These are phyloP conservation scores for Cabera pusaria DNA, from an alignment of 2,888 invertebrate species.

Conservation along the genomic window DNA sequence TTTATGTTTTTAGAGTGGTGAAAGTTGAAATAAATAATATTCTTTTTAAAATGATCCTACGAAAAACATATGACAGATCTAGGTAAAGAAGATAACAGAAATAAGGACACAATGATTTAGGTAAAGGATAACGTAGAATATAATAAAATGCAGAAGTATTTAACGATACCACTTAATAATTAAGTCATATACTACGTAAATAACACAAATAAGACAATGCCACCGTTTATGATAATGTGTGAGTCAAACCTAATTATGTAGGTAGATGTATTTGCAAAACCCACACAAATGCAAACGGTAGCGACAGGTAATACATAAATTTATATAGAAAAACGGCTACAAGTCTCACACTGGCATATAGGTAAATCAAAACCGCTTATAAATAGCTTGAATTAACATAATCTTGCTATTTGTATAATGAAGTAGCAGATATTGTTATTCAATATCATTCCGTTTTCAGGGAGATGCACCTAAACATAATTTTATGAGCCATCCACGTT, in stretches of 20 bases:
- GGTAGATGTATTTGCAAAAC: conserved; percentile 58
- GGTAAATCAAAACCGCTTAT: conserved; percentile 77
- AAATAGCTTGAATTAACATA: conserved; percentile 75
- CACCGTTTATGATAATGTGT: conserved; percentile 52
- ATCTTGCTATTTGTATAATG: conserved; percentile 78
- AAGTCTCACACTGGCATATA: conserved; percentile 56
- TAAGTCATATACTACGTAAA: conserved; percentile 46
- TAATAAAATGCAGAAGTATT: too few relatives aligned
- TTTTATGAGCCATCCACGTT: conserved; percentile 36
- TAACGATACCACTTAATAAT: conserved; percentile 30
- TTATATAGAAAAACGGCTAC: conserved; percentile 67
- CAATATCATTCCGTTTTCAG: conserved; percentile 59
- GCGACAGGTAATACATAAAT: conserved; percentile 71
- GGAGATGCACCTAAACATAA: conserved; percentile 52
- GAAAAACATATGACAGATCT: too few relatives aligned
- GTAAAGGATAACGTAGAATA: conserved; percentile 2
- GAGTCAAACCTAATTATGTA: conserved; percentile 51
- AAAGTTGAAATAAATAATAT: too few relatives aligned
- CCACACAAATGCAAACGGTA: conserved; percentile 74
- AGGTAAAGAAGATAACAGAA: too few relatives aligned
- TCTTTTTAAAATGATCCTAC: too few relatives aligned
- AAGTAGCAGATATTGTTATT: conserved; percentile 68
- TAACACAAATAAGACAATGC: conserved; percentile 46
- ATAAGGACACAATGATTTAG: conserved; percentile 2
- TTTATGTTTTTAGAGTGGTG: too few relatives aligned